Evolutionary conservation across 2,888 invertebrate genomes (phyloP).

Genomic region (Rhodophaea formosa): DNA sequence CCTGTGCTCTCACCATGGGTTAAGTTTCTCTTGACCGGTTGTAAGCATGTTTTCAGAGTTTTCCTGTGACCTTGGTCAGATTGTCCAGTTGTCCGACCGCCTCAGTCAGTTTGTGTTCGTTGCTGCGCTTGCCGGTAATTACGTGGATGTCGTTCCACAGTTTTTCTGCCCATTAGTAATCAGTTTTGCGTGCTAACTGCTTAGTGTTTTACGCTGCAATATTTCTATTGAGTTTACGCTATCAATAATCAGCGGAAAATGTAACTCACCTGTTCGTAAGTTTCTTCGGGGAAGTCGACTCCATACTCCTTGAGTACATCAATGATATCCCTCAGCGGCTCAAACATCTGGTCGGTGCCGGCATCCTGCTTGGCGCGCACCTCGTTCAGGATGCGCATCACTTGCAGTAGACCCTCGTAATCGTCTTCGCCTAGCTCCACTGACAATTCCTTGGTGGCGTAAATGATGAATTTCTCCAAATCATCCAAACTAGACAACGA

Average conservation of each 20-base stretch:
- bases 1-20: no score
- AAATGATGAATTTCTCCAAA: slow-evolving; percentile 88
- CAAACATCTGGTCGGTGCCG: slow-evolving; percentile 93
- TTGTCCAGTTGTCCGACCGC: no score
- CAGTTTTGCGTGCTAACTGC: no score
- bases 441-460: slow-evolving; percentile 86
- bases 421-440: slow-evolving; percentile 90
- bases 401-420: slow-evolving; percentile 89
- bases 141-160: no score
- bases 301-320: slow-evolving; percentile 91
- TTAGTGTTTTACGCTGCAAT: no score
- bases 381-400: slow-evolving; percentile 92
- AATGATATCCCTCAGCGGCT: slow-evolving; percentile 92
- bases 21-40: no score
- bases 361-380: slow-evolving; percentile 85
- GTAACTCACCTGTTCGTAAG: slow-evolving; percentile 83
- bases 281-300: slow-evolving; percentile 92
- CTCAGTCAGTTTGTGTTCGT: no score
- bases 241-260: neutral
- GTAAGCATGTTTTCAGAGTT: no score
- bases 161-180: no score
- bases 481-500: slow-evolving; percentile 83
- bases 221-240: no score
- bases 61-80: no score
- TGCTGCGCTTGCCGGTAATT: no score